A percentile compares a stretch with the other conserved stretches of the same genome.
Evolutionary conservation across 2,113 vertebrate genomes (phyloP).

Genomic region (Phoenicopterus ruber): DNA sequence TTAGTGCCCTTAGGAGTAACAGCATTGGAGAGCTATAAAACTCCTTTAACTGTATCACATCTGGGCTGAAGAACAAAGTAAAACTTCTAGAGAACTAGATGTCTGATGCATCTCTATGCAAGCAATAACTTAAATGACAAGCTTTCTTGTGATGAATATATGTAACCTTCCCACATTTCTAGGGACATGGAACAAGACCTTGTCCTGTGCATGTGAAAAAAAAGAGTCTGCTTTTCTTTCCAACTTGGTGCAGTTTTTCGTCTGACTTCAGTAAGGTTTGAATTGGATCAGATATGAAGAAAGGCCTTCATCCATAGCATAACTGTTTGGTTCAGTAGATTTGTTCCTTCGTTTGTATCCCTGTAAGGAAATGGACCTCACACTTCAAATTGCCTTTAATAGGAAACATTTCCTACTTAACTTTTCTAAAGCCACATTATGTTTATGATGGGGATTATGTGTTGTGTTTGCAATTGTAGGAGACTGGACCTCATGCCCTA

Average conservation of each 20-base stretch:
- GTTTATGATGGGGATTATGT: background rate
- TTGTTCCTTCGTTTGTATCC: background rate
- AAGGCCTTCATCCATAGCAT: background rate
- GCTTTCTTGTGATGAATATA: background rate
- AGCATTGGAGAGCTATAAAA: background rate
- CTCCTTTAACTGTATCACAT: background rate
- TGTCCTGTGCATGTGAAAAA: background rate
- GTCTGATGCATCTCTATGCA: background rate
- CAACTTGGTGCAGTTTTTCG: background rate
- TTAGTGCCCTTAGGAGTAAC: background rate
- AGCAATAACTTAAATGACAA: background rate
- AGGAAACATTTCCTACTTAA: conserved; percentile 41
- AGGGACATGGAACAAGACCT: background rate
- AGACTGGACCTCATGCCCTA: background rate
- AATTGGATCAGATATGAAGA: background rate
- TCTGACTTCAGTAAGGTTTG: background rate
- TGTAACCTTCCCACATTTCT: background rate
- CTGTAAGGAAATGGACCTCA: background rate
- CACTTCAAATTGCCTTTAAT: background rate
- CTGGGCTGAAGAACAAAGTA: background rate
- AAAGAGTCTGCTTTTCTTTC: background rate
- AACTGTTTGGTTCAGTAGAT: background rate
- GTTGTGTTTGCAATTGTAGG: background rate
- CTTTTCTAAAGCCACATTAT: background rate
- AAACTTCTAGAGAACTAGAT: background rate